These are phyloP conservation scores for Ctenoplectra terminalis DNA, from an alignment of 1,140 invertebrate species.

Conservation along the genomic window DNA sequence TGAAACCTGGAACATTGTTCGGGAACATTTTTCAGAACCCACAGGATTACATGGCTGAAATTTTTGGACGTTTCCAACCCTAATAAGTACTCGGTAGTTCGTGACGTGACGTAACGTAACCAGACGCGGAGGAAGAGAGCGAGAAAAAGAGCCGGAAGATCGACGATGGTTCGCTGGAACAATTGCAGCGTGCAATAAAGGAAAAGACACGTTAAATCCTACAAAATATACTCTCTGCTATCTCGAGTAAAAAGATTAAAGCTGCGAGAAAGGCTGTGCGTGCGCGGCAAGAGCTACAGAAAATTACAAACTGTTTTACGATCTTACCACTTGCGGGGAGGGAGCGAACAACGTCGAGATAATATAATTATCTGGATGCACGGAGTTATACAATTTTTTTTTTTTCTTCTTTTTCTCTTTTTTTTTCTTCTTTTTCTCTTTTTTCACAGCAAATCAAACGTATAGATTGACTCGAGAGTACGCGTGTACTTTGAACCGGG, in stretches of 20 bases:
- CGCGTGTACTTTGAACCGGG: neutral
- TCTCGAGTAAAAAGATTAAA: constrained; percentile 39
- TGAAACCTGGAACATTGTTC: neutral
- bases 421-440: no score
- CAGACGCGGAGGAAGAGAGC: neutral
- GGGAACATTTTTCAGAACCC: no score
- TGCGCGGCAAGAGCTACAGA: neutral
- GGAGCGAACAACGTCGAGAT: neutral
- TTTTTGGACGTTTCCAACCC: neutral
- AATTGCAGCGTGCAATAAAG: constrained; percentile 46
- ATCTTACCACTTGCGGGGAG: neutral
- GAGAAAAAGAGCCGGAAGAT: constrained; percentile 33
- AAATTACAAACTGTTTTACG: constrained; percentile 36
- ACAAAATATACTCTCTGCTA: constrained; percentile 25
- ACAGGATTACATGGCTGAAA: neutral
- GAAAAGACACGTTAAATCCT: constrained; percentile 41
- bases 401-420: no score
- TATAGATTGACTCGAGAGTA: neutral
- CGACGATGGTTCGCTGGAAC: constrained; percentile 53
- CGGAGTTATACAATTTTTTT: constrained; percentile 29
- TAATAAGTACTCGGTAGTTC: constrained; percentile 1
- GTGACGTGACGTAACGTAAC: constrained; percentile 4
- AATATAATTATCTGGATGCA: constrained; percentile 14
- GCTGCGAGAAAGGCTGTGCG: neutral
- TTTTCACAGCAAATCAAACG: neutral